Evolutionary conservation across 2,113 vertebrate species (phyloP), one percentile per base, ranked within the genome.

Genomic region (Tursiops truncatus): DNA sequence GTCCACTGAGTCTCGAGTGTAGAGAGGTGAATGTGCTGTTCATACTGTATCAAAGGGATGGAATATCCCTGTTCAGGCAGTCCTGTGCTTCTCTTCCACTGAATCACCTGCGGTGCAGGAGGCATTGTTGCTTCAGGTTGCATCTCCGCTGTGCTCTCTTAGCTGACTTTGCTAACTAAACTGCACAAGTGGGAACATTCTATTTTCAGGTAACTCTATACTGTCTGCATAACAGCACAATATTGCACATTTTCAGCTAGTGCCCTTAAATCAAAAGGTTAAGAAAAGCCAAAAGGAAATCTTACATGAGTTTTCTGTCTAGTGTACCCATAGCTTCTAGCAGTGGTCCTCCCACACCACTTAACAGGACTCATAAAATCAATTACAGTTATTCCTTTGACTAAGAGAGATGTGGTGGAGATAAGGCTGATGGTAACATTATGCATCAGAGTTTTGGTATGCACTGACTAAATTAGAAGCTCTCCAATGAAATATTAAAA

Each of bases 401-500:
- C 58, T 68, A 76, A 53, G n/a, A 87, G 33, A 87, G 38, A 96
- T 67, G 44, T n/a, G 44, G 70, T 79, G 28, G 94, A 93, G 74
- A 73, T 12, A 50, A 91, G 28, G 15, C 62, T 36, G 41, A 44
- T 81, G 60, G 76, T 23, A 76, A 76, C 33, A 38, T n/a, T n/a
- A 89, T 8, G 26, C 28, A 91, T 31, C 13, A 36, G 53, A 96
- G 6, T 97, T 97, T 91, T 83, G 53, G 62, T 83, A 71, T 92
- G 38, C n/a, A 97, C 31, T 81, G 44, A 67, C 53, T 76, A 98
- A 97, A 97, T 95, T 91, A 36, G 15, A 95, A 95, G 5, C 58
- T 96, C 53, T 90, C 50, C 92, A 62, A 21, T 74, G 41, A 96
- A 97, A 47, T 91, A 80, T 58, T 91, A 88, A 87, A 97, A 76